Percentiles rank a stretch among this genome's conserved stretches.
Evolutionary conservation across 2,113 vertebrate genomes (phyloP).

Genomic region (Clupea harengus): DNA sequence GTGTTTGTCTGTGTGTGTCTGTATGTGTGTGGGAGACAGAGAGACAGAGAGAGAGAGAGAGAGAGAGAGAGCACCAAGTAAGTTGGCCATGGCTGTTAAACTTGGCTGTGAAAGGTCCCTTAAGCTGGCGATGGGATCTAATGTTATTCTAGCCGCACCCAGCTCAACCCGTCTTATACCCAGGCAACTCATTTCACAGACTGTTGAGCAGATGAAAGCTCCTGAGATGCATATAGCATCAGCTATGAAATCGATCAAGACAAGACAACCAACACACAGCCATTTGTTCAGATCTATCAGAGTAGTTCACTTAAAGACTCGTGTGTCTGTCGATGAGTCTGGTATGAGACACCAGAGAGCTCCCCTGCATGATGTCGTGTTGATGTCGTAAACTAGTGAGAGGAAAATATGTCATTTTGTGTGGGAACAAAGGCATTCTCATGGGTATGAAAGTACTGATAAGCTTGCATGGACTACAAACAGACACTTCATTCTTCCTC

Average conservation of each 20-base stretch:
- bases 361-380: neutral
- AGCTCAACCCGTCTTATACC: slow-evolving; percentile 33
- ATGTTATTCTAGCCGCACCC: slow-evolving; percentile 42
- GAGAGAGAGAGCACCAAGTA: neutral
- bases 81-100: slow-evolving; percentile 32
- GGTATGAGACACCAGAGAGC: neutral
- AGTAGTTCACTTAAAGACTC: neutral
- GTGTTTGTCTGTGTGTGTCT: neutral
- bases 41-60: neutral
- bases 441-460: neutral
- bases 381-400: neutral
- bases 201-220: slow-evolving; percentile 42
- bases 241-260: slow-evolving; percentile 18
- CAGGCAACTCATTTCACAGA: slow-evolving; percentile 43
- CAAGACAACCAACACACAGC: slow-evolving; percentile 25
- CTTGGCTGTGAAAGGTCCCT: slow-evolving; percentile 39
- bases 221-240: slow-evolving; percentile 32
- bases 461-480: neutral
- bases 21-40: neutral
- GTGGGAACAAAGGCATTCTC: neutral
- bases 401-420: neutral
- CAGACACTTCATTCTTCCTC: neutral
- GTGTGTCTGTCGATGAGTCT: neutral
- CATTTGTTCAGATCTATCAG: neutral
- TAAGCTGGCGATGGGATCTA: slow-evolving; percentile 28